Conservation (phyloP, 1,140 invertebrate species). For the Rhopalosiphum maidis region DNA sequence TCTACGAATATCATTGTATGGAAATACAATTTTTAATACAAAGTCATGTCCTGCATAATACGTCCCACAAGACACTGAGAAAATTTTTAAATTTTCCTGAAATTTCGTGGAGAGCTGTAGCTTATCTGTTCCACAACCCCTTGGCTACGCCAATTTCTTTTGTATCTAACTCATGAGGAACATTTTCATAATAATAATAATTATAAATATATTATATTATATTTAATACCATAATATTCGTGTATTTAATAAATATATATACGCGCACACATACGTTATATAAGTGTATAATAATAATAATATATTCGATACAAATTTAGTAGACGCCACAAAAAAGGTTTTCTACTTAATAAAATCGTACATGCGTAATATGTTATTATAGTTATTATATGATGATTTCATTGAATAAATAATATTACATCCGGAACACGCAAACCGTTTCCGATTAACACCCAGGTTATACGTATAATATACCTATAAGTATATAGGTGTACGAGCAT, state of each 20-base stretch:
- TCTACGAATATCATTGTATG: neutral
- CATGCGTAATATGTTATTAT: neutral
- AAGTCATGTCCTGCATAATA: too few species aligned
- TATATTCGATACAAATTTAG: neutral
- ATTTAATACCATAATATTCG: neutral
- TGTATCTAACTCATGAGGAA: neutral
- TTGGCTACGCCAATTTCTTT: neutral
- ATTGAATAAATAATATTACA: neutral
- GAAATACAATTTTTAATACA: neutral
- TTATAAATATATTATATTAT: slow-evolving; percentile 2
- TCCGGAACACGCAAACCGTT: neutral
- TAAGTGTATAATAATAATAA: neutral
- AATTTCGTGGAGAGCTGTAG: neutral
- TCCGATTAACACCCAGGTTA: neutral
- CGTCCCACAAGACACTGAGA: too few species aligned
- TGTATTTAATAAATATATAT: neutral
- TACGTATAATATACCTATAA: neutral
- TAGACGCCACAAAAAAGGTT: slow-evolving; percentile 18
- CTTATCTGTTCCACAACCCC: neutral
- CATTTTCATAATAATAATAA: slow-evolving; percentile 4
- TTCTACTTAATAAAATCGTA: neutral
- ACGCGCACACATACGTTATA: neutral
- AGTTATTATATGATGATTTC: neutral
- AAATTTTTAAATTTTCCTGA: neutral
- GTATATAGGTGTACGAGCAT: neutral